These are phyloP conservation scores for Pseudachorutes palmiensis DNA, from an alignment of 1,140 invertebrate species.

Conservation along the genomic window DNA sequence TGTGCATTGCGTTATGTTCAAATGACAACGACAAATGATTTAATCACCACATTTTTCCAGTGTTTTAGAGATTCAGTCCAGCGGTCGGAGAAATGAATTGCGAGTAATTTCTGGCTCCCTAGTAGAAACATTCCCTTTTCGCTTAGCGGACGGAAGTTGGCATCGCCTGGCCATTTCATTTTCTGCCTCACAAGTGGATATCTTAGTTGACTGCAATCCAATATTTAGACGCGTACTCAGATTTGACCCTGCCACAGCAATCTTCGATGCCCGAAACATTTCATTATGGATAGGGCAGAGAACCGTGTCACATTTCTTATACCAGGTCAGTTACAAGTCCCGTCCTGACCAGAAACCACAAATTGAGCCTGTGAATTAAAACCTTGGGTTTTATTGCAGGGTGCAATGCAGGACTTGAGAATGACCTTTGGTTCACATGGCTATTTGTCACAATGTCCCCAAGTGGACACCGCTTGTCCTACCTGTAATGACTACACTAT, in stretches of 20 bases:
- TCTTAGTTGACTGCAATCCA: conserved; percentile 76
- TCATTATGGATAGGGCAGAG: conserved; percentile 79
- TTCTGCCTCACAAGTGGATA: conserved; percentile 68
- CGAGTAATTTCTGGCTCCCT: conserved; percentile 58
- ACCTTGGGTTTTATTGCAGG: conserved; percentile 50
- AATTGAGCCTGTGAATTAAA: neutral
- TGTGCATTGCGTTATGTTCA: too few species aligned
- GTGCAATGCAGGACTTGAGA: conserved; percentile 75
- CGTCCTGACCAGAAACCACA: neutral
- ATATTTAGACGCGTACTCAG: conserved; percentile 51
- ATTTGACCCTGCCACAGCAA: conserved; percentile 35
- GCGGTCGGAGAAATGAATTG: conserved; percentile 71
- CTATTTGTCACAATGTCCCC: conserved; percentile 75
- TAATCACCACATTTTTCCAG: too few species aligned
- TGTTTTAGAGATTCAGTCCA: conserved; percentile 83
- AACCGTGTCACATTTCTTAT: conserved; percentile 71
- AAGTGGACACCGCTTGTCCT: conserved; percentile 73
- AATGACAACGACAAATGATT: too few species aligned
- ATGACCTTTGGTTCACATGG: conserved; percentile 74
- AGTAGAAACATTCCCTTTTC: conserved; percentile 76
- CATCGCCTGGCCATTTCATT: conserved; percentile 73
- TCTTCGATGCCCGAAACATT: conserved; percentile 43
- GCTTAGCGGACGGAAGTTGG: conserved; percentile 74
- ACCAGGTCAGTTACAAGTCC: conserved; percentile 58
- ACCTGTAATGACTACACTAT: conserved; percentile 79